These are phyloP conservation scores for Toxotes chatareus DNA, from an alignment of 2,113 vertebrate species.

Conservation along the genomic window DNA sequence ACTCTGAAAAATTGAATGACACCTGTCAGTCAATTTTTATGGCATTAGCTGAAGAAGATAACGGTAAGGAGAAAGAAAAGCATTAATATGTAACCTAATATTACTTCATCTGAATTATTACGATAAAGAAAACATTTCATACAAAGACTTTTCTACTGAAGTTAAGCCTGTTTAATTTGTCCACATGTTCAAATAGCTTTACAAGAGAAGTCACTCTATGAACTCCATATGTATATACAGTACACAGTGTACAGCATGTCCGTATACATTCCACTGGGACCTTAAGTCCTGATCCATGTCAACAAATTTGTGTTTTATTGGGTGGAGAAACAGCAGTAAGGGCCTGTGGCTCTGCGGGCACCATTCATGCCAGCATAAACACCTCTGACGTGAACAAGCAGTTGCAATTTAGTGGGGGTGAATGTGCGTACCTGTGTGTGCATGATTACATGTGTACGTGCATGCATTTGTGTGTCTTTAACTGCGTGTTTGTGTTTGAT, in stretches of 20 bases:
- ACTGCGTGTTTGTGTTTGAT: conserved; percentile 8
- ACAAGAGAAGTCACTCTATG: conserved; percentile 16
- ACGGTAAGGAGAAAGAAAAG: background rate
- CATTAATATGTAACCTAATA: background rate
- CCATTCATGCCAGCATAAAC: conserved; percentile 76
- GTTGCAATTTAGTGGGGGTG: conserved; percentile 54
- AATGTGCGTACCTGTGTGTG: conserved; percentile 48
- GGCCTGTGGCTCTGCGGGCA: conserved; percentile 63
- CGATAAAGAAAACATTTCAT: background rate
- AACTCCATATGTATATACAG: background rate
- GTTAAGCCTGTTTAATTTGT: background rate
- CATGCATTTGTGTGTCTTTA: background rate
- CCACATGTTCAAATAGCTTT: background rate
- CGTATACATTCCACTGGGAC: conserved; percentile 52
- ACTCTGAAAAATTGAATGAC: too few species aligned
- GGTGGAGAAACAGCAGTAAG: conserved; percentile 67
- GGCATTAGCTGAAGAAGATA: background rate
- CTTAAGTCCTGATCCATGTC: conserved; percentile 70
- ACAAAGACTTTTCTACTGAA: background rate
- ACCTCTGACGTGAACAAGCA: conserved; percentile 65
- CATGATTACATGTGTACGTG: conserved; percentile 8
- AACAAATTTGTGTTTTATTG: conserved; percentile 74
- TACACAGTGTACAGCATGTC: conserved; percentile 23
- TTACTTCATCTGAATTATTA: background rate
- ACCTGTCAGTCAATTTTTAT: background rate